These are phyloP conservation scores for Palloptera scutellata DNA, from an alignment of 2,888 invertebrate genomes.

Conservation along the genomic window DNA sequence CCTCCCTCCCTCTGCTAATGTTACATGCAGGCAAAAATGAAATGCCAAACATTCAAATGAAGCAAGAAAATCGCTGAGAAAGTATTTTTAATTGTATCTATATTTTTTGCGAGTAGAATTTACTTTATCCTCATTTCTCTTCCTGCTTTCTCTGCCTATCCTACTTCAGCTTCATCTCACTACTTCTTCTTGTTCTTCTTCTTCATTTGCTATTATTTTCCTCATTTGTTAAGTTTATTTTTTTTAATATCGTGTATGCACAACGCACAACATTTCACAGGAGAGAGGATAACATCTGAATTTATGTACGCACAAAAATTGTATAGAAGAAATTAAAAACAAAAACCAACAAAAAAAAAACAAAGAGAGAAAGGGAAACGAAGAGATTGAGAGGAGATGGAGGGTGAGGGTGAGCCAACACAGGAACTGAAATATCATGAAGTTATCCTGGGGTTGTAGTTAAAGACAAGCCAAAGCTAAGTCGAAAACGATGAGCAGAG, in stretches of 20 bases:
- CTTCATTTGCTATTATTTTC: conserved; percentile 3
- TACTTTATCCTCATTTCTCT: too few species aligned
- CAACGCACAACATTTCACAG: conserved; percentile 17
- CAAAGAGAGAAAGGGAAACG: conserved; percentile 3
- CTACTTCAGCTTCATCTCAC: too few species aligned
- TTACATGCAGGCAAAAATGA: too few species aligned
- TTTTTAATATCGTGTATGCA: conserved; percentile 50
- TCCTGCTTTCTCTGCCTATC: too few species aligned
- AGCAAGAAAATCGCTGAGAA: too few species aligned
- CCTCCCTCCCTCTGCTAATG: too few species aligned
- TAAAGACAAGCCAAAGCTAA: conserved; percentile 18
- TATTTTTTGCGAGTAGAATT: too few species aligned
- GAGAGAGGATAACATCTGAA: conserved; percentile 58
- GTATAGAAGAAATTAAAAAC: conserved; percentile 18
- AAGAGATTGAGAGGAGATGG: background rate
- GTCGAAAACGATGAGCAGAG: background rate
- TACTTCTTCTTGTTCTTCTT: too few species aligned
- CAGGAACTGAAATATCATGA: conserved; percentile 27
- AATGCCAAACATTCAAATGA: too few species aligned
- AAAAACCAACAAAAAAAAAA: conserved; percentile 10
- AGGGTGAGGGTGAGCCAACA: background rate
- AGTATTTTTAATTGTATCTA: too few species aligned
- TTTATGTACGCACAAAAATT: conserved; percentile 54
- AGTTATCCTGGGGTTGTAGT: conserved; percentile 46
- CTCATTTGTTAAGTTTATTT: conserved; percentile 33